A percentile compares a stretch with the other conserved stretches of the same genome.
Evolutionary conservation across 2,113 vertebrate species (phyloP).

Genomic region (Hippolais icterina): DNA sequence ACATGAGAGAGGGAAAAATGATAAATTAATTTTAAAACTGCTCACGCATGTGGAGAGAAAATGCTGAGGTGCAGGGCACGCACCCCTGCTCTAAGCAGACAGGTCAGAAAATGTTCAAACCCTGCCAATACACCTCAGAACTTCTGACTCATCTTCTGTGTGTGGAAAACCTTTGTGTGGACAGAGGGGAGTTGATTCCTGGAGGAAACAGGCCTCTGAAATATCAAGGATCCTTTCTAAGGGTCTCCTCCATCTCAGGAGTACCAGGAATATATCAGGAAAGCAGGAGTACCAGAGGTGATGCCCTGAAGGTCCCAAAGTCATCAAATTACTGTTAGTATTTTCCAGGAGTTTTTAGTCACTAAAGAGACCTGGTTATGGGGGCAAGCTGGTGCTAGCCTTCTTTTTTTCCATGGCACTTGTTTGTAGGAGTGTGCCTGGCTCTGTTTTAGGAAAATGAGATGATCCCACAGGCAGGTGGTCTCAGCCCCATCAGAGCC

Average conservation of each 20-base stretch:
- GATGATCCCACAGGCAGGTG: not conserved
- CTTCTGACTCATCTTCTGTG: not conserved
- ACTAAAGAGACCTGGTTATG: not conserved
- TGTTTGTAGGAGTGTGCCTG: not conserved
- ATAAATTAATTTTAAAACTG: not conserved
- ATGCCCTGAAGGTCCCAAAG: not conserved
- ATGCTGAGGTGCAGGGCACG: not conserved
- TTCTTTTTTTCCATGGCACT: not conserved
- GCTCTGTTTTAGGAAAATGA: not conserved
- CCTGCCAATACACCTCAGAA: not conserved
- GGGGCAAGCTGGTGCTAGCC: fast-evolving
- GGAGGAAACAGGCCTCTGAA: not conserved
- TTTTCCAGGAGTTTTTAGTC: not conserved
- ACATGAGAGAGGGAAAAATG: not conserved
- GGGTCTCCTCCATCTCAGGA: not conserved
- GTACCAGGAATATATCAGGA: not conserved
- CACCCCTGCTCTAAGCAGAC: not conserved
- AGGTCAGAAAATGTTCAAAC: not conserved
- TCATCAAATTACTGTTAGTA: not conserved
- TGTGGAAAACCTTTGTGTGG: not conserved
- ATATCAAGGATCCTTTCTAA: not conserved
- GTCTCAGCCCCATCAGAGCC: not conserved
- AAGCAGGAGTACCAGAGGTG: not conserved
- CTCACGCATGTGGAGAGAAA: not conserved
- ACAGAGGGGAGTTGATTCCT: not conserved